Percentiles rank a stretch among this genome's conserved stretches.
These are phyloP conservation scores for Dendrocincla tyrannina DNA, from an alignment of 2,797 vertebrate genomes.

Conservation along the genomic window DNA sequence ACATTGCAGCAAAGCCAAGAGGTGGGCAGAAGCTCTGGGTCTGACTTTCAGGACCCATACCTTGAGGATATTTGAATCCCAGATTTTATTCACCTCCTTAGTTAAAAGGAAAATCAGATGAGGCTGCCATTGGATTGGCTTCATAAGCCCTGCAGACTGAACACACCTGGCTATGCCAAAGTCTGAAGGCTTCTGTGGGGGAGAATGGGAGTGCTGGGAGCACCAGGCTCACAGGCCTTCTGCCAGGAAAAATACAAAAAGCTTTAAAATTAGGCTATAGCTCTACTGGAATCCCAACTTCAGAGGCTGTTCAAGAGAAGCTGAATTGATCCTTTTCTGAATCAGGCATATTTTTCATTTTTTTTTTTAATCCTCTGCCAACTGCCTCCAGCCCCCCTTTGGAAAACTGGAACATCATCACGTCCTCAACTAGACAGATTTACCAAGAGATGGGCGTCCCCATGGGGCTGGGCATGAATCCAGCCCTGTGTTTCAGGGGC, in stretches of 20 bases:
- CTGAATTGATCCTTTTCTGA: not conserved
- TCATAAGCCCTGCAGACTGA: not conserved
- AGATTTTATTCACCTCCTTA: not conserved
- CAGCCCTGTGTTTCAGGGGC: not conserved
- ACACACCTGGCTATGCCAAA: not conserved
- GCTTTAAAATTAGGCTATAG: not conserved
- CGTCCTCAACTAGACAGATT: not conserved
- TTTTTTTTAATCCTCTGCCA: not conserved
- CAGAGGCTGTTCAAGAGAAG: not conserved
- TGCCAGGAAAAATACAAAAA: not conserved
- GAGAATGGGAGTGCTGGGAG: not conserved
- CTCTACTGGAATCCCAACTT: not conserved
- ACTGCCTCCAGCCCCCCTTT: not conserved
- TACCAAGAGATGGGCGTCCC: not conserved
- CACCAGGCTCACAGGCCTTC: not conserved
- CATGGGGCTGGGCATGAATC: not conserved
- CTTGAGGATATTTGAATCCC: conserved; percentile 3
- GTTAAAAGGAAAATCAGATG: conserved; percentile 4
- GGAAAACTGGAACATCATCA: not conserved
- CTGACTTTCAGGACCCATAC: not conserved
- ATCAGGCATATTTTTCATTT: not conserved
- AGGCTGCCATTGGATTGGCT: not conserved
- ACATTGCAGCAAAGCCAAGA: not conserved
- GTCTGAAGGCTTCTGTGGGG: not conserved
- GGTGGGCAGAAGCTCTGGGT: not conserved